These are phyloP conservation scores for Pissodes strobi DNA, from an alignment of 1,140 invertebrate genomes.

Conservation along the genomic window DNA sequence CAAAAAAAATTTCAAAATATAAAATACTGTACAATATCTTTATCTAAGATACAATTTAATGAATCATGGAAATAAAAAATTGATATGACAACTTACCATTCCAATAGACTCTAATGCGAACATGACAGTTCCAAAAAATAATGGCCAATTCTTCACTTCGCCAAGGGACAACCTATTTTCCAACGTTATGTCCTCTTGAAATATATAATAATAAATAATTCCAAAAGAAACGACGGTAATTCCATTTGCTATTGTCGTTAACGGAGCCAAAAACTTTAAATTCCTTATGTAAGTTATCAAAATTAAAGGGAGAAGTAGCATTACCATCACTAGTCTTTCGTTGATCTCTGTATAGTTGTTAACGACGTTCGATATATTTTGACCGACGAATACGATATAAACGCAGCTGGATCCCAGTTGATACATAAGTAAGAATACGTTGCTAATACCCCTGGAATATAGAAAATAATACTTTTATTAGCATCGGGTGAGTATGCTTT, in stretches of 20 bases:
- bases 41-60: neutral
- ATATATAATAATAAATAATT: slow-evolving; percentile 72
- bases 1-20: too few relatives aligned
- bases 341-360: slow-evolving; percentile 55
- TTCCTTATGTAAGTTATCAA: slow-evolving; percentile 73
- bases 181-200: slow-evolving; percentile 60
- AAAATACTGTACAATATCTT: too few relatives aligned
- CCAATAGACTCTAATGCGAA: slow-evolving; percentile 87
- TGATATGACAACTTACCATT: slow-evolving; percentile 45
- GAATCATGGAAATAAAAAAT: slow-evolving; percentile 4
- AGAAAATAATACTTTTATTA: too few relatives aligned
- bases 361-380: slow-evolving; percentile 69
- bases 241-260: slow-evolving; percentile 74
- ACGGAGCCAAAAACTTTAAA: slow-evolving; percentile 73
- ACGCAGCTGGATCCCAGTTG: slow-evolving; percentile 88
- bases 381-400: slow-evolving; percentile 83
- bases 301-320: slow-evolving; percentile 70
- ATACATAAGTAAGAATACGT: slow-evolving; percentile 75
- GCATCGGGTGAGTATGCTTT: too few relatives aligned
- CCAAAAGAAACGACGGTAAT: slow-evolving; percentile 67
- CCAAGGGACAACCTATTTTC: slow-evolving; percentile 60
- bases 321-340: slow-evolving; percentile 65
- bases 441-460: slow-evolving; percentile 62
- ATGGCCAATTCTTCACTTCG: slow-evolving; percentile 59
- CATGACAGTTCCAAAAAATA: slow-evolving; percentile 83